phyloP scores from a whole-genome alignment of 2,113 vertebrate species.

The Budorcas taxicolor region DNA sequence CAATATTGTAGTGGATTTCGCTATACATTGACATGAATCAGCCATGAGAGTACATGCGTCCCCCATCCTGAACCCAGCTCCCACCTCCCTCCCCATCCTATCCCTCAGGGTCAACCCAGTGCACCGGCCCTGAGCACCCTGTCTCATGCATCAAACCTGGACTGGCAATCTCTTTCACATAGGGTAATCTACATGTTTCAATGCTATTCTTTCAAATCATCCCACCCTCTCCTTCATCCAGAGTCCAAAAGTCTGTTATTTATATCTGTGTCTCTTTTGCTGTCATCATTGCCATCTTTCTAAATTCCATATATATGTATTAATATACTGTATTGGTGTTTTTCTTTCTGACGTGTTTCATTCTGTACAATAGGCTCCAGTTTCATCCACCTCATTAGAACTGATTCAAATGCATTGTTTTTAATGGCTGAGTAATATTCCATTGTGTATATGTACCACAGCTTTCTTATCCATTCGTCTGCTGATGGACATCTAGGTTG shows the following conservation, averaged over 20 bases:
- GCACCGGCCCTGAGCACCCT: background rate
- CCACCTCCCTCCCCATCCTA: background rate
- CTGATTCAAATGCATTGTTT: background rate
- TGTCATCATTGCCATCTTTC: background rate
- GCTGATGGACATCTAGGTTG: background rate
- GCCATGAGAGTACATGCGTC: rapidly evolving
- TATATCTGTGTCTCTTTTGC: background rate
- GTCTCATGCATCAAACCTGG: background rate
- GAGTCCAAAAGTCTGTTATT: background rate
- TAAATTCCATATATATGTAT: background rate
- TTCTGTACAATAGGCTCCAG: background rate
- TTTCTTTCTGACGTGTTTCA: background rate
- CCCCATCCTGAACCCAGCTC: background rate
- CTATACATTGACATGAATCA: background rate
- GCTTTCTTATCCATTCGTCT: background rate
- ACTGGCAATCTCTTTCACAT: background rate
- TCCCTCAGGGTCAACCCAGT: background rate
- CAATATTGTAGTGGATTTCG: background rate
- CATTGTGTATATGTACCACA: background rate
- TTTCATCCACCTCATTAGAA: background rate
- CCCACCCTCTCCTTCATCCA: background rate
- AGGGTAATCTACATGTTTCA: background rate
- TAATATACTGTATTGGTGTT: background rate
- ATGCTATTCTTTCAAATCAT: background rate
- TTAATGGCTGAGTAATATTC: background rate